Conservation (phyloP, 1,140 invertebrate species). For the Brachionus sp. region DNA sequence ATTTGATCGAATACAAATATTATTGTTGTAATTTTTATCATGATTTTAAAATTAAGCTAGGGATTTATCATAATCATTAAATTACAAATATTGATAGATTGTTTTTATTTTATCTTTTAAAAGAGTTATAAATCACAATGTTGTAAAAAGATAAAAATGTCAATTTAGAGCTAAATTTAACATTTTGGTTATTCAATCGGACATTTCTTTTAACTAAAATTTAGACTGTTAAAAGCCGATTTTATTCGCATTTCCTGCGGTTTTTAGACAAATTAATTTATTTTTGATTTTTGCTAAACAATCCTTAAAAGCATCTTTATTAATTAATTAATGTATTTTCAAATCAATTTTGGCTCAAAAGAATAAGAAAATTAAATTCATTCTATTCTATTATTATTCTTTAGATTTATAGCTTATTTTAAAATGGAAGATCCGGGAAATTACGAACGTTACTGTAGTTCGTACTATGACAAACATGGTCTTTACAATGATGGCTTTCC, state of each 20-base stretch:
- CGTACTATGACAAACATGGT: conserved; percentile 40
- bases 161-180: neutral
- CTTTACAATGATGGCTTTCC: conserved; percentile 46
- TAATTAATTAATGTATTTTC: conserved; percentile 12
- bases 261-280: conserved; percentile 2
- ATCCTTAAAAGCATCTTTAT: neutral
- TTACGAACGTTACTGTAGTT: conserved; percentile 43
- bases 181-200: neutral
- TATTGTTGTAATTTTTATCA: conserved; percentile 42
- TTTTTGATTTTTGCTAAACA: neutral
- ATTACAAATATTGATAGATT: conserved; percentile 37
- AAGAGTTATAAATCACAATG: conserved; percentile 25
- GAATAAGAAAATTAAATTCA: neutral
- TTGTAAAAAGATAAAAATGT: conserved; percentile 30
- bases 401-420: neutral
- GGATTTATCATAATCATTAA: conserved; percentile 37
- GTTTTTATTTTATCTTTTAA: neutral
- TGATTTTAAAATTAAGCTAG: conserved; percentile 38
- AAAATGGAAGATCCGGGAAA: conserved; percentile 18
- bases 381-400: neutral
- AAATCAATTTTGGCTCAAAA: neutral
- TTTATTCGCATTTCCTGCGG: neutral
- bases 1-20: conserved; percentile 42
- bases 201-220: neutral
- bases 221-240: neutral